Base-by-base conservation (phyloP, 2,888 invertebrate genomes). In the Abrostola tripartita region DNA sequence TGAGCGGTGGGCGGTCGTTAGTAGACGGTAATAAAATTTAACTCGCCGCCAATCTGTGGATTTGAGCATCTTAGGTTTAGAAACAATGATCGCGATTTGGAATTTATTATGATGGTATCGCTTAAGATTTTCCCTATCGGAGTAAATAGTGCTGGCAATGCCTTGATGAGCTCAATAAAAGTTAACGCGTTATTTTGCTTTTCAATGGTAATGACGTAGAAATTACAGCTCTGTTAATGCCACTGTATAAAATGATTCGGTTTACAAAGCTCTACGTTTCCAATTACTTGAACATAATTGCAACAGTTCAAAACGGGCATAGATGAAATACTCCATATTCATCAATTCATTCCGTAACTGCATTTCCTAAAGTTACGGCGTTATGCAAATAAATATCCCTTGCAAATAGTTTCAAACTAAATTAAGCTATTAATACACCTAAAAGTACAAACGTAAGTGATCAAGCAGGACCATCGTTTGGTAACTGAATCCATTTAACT, bases 21-120 rank as follows among this genome's bases (percentile, higher is more conserved):
- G 78, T 59, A 65, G 73, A 61, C 53, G 55, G 76, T 72, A 74
- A 80, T 82, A 82, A 82, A 83, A 84, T 81, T 81, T 78, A 78
- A 82, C 76, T 79, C 68, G 59, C 62, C 66, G 50, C 57, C 71
- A 77, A 80, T 79, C 81, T 77, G 68, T 38, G 68, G 74, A 71
- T 76, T 74, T 55, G 55, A 65, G 64, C 64, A 67, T 71, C 76
- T 78, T 69, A 68, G 67, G 53, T 58, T 52, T 50, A 62, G 65
- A 73, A 61, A 71, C 70, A 77, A 73, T 52, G 75, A 66, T 66
- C 66, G 65, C 14, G 56, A 66, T 63, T 73, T 58, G 24, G 64
- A 41, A 52, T 79, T 64, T 66, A 79, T 65, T 63, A 60, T 65
- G 69, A 72, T 76, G 51, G 52, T 76, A 76, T 71, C 60, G 76